Conservation (phyloP, 2,888 invertebrate genomes). For the Entomobrya multifasciata region DNA sequence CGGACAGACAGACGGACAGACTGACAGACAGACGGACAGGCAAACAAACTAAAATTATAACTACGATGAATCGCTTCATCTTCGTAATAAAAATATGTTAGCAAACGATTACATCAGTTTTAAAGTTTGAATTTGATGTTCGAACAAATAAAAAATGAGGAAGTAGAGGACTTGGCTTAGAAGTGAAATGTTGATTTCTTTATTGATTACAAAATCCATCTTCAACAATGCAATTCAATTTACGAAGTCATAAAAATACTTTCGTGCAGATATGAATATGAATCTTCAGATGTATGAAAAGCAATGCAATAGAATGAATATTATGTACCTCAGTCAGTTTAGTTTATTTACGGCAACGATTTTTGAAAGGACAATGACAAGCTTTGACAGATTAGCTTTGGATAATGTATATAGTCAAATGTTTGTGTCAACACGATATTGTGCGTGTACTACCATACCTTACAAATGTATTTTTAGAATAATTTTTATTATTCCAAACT, state of each 20-base stretch:
- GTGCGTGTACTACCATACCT: too few species aligned
- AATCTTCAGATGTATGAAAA: background rate
- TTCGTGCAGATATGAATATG: too few species aligned
- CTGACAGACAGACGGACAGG: too few species aligned
- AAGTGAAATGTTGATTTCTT: background rate
- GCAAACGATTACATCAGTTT: background rate
- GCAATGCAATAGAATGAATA: background rate
- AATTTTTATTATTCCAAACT: too few species aligned
- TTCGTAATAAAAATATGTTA: background rate
- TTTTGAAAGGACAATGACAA: conserved; percentile 27
- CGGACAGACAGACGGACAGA: too few species aligned
- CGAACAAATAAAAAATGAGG: background rate
- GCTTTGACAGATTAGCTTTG: conserved; percentile 1
- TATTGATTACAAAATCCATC: conserved; percentile 1
- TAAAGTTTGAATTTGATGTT: background rate
- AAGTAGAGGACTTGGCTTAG: background rate
- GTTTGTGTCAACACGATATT: too few species aligned
- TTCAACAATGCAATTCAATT: too few species aligned
- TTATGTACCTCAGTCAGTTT: background rate
- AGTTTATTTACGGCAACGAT: conserved; percentile 9
- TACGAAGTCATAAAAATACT: too few species aligned
- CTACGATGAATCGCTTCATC: too few species aligned
- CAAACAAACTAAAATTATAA: too few species aligned
- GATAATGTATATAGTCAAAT: background rate
- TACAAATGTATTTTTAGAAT: too few species aligned